Percentiles rank a stretch among this genome's conserved stretches.
These are phyloP conservation scores for Dicaeum eximium DNA, from an alignment of 2,113 vertebrate genomes.

Conservation along the genomic window DNA sequence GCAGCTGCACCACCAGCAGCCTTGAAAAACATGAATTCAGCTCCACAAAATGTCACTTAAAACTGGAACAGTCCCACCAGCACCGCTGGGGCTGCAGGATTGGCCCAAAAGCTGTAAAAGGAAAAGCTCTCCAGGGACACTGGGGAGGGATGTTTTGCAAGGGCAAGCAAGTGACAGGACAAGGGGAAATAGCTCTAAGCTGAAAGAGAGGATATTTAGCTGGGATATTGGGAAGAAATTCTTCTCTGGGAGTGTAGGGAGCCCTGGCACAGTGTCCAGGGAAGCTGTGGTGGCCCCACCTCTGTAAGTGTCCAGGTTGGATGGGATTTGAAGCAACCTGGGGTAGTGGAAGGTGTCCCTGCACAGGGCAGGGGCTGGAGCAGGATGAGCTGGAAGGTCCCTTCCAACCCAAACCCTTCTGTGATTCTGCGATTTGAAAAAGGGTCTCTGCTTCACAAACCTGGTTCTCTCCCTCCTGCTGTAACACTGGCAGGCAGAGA, in stretches of 20 bases:
- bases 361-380: background rate
- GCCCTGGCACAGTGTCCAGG: background rate
- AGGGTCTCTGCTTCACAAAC: background rate
- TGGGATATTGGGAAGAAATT: background rate
- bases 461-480: background rate
- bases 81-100: background rate
- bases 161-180: background rate
- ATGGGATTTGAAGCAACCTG: accelerated
- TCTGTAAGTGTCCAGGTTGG: background rate
- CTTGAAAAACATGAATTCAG: background rate
- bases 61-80: background rate
- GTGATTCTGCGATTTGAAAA: background rate
- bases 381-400: background rate
- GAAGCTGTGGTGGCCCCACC: background rate
- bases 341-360: background rate
- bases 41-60: background rate
- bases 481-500: accelerated
- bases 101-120: background rate
- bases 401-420: background rate
- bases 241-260: background rate
- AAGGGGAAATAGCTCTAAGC: background rate
- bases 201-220: background rate
- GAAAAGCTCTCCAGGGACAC: background rate
- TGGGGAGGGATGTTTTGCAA: background rate
- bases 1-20: background rate